A percentile compares a stretch with the other conserved stretches of the same genome.
phyloP scores from a whole-genome alignment of 2,113 vertebrate genomes.

The Pituophis catenifer region DNA sequence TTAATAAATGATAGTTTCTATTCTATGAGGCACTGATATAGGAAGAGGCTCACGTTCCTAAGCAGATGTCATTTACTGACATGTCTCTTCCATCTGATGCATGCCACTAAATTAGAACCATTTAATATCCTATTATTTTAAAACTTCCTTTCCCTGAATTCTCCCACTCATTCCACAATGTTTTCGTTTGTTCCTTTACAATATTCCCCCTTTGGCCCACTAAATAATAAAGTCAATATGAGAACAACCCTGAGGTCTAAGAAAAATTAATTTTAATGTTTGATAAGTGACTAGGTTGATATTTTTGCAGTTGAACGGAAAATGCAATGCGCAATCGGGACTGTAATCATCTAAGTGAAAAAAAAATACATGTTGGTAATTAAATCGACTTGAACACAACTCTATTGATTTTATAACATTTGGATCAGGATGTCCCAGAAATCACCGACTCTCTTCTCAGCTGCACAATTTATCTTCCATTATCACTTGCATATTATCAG shows the following conservation, averaged over 20 bases:
- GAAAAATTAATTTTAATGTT: conserved; percentile 10
- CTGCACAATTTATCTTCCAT: background rate
- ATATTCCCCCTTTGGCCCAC: background rate
- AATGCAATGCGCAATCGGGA: background rate
- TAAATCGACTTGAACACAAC: background rate
- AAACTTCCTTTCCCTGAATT: background rate
- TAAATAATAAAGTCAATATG: conserved; percentile 4
- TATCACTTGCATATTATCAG: background rate
- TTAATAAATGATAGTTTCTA: background rate
- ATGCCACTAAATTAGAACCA: background rate
- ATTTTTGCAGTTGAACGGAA: background rate
- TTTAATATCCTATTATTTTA: background rate
- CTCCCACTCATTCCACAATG: background rate
- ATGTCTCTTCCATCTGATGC: background rate
- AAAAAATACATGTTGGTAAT: background rate
- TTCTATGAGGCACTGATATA: background rate
- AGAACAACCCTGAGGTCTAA: conserved; percentile 5
- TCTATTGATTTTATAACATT: background rate
- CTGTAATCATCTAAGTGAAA: background rate
- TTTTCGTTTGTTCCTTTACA: background rate
- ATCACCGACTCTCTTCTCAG: background rate
- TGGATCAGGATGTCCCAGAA: background rate
- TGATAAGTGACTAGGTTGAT: background rate
- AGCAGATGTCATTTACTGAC: background rate
- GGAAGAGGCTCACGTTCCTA: background rate